phyloP scores from a whole-genome alignment of 2,888 invertebrate genomes.

The Ypsolopha sequella region DNA sequence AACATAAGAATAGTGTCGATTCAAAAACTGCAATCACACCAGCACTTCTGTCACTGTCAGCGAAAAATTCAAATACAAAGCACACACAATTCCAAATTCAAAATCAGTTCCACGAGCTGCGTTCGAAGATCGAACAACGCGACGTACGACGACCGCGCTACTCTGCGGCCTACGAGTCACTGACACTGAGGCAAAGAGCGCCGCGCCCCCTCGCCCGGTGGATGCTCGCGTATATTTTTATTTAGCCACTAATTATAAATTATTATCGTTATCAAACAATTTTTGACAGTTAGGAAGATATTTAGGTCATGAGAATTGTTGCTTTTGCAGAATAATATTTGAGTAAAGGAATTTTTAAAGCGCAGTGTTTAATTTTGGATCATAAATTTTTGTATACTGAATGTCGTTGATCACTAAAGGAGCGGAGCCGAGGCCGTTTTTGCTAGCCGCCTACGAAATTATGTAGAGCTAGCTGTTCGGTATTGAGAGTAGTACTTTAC shows the following conservation, averaged over 20 bases:
- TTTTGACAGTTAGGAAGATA: slow-evolving; percentile 19
- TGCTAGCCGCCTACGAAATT: no score
- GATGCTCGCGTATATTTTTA: slow-evolving; percentile 38
- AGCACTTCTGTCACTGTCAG: slow-evolving; percentile 51
- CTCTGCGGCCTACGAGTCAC: slow-evolving; percentile 51
- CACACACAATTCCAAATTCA: slow-evolving; percentile 25
- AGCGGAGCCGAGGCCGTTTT: no score
- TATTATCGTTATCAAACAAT: slow-evolving; percentile 50
- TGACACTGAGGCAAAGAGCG: slow-evolving; percentile 40
- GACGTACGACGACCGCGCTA: slow-evolving; percentile 13
- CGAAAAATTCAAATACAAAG: slow-evolving; percentile 17
- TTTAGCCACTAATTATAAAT: slow-evolving; percentile 29
- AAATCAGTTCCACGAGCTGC: slow-evolving; percentile 1
- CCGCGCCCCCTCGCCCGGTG: slow-evolving; percentile 35
- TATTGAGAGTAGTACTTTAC: no score
- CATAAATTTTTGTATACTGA: no score
- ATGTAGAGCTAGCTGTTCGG: no score
- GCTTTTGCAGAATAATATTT: no score
- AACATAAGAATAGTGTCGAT: slow-evolving; percentile 14
- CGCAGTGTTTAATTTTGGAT: no score
- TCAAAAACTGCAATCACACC: slow-evolving; percentile 12
- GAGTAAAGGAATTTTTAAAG: no score
- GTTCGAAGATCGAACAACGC: not conserved
- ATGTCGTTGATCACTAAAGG: no score
- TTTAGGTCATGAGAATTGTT: not conserved